Percentiles rank a stretch among this genome's conserved stretches.
Evolutionary conservation across 2,888 invertebrate species (phyloP).

Genomic region (Tanytarsus gracilentus): DNA sequence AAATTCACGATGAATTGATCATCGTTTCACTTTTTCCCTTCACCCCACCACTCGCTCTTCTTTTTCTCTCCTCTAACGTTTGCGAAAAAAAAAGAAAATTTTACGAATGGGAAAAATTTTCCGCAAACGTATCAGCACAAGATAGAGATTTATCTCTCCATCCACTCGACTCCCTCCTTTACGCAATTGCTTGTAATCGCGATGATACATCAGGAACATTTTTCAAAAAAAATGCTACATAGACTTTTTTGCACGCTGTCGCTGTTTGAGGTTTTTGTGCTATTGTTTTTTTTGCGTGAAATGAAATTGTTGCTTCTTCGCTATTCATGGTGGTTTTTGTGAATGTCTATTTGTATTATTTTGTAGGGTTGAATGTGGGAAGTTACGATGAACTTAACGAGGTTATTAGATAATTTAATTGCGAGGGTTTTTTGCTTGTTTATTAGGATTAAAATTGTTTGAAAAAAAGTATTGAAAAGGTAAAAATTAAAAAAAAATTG

Average conservation of each 20-base stretch:
- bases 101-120: no score
- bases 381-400: no score
- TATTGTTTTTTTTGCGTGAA: background rate
- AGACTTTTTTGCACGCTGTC: background rate
- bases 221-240: no score
- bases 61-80: slow-evolving; percentile 2
- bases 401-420: no score
- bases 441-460: no score
- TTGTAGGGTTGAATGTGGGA: no score
- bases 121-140: background rate
- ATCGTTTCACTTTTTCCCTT: slow-evolving; percentile 15
- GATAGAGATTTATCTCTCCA: slow-evolving; percentile 5
- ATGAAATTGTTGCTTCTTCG: background rate
- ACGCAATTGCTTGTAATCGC: slow-evolving; percentile 26
- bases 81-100: background rate
- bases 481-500: no score
- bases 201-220: slow-evolving; percentile 28
- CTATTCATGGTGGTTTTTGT: background rate
- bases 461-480: no score
- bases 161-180: background rate
- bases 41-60: background rate
- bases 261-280: background rate
- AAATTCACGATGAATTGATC: slow-evolving; percentile 29
- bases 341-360: background rate
- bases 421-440: no score